Percentiles rank a stretch among this genome's conserved stretches.
Conservation (phyloP, 2,888 invertebrate genomes). For the Camponotus fellah region DNA sequence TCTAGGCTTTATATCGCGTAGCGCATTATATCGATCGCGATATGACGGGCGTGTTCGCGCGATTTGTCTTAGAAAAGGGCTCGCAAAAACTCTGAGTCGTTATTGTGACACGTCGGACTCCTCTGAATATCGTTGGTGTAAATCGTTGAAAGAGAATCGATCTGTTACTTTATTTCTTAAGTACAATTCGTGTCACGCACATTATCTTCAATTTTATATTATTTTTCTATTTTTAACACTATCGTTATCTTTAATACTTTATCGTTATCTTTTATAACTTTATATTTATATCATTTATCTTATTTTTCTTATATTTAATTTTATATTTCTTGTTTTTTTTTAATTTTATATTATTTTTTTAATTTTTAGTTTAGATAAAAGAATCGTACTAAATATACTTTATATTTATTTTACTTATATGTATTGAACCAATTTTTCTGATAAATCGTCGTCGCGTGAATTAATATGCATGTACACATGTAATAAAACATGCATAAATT, state of each 20-base stretch:
- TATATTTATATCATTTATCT: neutral
- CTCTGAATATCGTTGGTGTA: slow-evolving; percentile 26
- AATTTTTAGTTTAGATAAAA: neutral
- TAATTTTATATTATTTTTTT: slow-evolving; percentile 7
- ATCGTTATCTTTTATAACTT: neutral
- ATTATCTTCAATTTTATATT: slow-evolving; percentile 1
- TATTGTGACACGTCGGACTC: slow-evolving; percentile 18
- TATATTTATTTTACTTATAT: neutral
- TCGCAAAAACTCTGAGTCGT: slow-evolving; percentile 65
- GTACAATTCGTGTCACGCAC: neutral
- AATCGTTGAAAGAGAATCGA: neutral
- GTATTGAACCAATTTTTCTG: neutral
- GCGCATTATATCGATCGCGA: slow-evolving; percentile 69
- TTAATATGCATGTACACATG: neutral
- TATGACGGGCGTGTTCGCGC: slow-evolving; percentile 75
- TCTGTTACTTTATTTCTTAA: slow-evolving; percentile 20
- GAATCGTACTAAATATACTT: neutral
- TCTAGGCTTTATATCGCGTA: slow-evolving; percentile 66
- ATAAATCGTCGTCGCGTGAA: neutral
- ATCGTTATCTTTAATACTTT: neutral
- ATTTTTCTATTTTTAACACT: neutral
- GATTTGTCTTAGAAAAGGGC: slow-evolving; percentile 77
- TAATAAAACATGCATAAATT: neutral
- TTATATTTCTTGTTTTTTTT: neutral
- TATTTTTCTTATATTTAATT: no score